These are phyloP conservation scores for Pemphigus obesinymphae DNA, from an alignment of 1,140 invertebrate species.

Conservation along the genomic window DNA sequence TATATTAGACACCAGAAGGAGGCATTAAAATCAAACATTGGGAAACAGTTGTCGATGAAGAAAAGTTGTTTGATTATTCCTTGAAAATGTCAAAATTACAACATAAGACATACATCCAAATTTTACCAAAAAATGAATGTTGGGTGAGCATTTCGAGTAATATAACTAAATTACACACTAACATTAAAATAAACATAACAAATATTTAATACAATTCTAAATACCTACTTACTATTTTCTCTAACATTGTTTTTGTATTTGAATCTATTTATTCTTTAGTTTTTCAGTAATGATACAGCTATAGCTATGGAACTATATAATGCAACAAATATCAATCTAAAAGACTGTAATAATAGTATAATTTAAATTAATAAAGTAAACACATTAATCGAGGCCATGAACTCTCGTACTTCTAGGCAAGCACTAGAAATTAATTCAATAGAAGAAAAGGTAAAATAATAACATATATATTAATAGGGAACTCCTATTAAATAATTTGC, in stretches of 20 bases:
- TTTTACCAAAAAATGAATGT: constrained; percentile 1
- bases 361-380: not conserved
- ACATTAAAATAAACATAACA: too few relatives aligned
- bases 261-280: too few relatives aligned
- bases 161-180: not conserved
- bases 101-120: not conserved
- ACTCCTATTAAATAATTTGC: too few relatives aligned
- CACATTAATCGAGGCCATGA: not conserved
- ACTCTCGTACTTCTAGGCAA: not conserved
- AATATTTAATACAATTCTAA: too few relatives aligned
- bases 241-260: too few relatives aligned
- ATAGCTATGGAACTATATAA: too few relatives aligned
- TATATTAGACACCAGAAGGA: not conserved
- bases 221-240: too few relatives aligned
- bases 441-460: not conserved
- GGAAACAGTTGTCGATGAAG: not conserved
- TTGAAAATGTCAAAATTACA: not conserved
- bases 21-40: constrained; percentile 2
- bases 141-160: not conserved
- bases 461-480: too few relatives aligned
- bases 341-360: not conserved
- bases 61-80: not conserved
- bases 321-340: not conserved
- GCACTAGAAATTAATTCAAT: not conserved
- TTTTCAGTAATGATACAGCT: too few relatives aligned